phyloP scores from a whole-genome alignment of 92 coral and sea anemone species.

The Galaxea fascicularis region DNA sequence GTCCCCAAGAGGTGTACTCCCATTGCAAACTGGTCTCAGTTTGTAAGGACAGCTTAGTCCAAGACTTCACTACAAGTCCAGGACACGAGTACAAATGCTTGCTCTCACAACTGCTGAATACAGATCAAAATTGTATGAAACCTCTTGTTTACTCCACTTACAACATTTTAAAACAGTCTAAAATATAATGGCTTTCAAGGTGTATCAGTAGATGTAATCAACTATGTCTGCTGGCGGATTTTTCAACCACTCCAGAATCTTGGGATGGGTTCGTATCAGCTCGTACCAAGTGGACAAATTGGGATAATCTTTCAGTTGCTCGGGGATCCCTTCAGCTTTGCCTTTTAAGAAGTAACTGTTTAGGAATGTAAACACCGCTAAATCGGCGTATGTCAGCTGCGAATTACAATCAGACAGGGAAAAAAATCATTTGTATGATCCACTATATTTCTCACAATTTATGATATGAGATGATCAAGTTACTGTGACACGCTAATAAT shows the following conservation, averaged over 20 bases:
- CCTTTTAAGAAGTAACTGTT: slow-evolving; percentile 39
- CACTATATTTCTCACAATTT: too few relatives aligned
- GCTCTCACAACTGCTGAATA: too few relatives aligned
- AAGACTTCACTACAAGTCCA: too few relatives aligned
- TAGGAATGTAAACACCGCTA: slow-evolving; percentile 50
- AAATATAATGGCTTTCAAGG: neutral
- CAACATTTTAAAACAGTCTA: neutral
- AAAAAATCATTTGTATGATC: too few relatives aligned
- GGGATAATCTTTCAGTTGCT: slow-evolving; percentile 22
- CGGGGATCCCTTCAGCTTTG: slow-evolving; percentile 41
- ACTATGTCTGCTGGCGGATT: slow-evolving; percentile 26
- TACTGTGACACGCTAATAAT: too few relatives aligned
- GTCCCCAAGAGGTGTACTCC: too few relatives aligned
- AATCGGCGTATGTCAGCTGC: slow-evolving; percentile 43
- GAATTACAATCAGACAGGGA: neutral
- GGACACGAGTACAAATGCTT: too few relatives aligned
- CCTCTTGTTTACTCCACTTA: neutral
- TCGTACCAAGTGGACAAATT: slow-evolving; percentile 40
- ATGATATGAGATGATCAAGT: too few relatives aligned
- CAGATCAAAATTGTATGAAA: too few relatives aligned
- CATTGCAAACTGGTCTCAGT: too few relatives aligned
- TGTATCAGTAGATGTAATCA: slow-evolving; percentile 35
- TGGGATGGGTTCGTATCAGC: slow-evolving; percentile 33
- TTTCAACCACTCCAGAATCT: slow-evolving; percentile 30
- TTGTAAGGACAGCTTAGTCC: too few relatives aligned